Conservation (phyloP, 2,113 vertebrate genomes). For the Thinocorus orbignyianus region DNA sequence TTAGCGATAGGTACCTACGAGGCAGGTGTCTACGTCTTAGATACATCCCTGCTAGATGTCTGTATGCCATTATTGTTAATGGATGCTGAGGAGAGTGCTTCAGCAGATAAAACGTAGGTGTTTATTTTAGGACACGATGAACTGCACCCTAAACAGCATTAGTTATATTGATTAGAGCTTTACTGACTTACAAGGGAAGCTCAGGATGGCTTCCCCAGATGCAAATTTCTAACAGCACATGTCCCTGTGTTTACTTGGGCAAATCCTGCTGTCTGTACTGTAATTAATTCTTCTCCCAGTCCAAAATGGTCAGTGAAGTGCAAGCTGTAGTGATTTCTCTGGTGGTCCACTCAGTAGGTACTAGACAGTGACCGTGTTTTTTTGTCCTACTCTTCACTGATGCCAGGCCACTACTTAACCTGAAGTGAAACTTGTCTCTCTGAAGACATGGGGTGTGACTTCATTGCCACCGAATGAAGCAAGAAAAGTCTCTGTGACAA, state of each 20-base stretch:
- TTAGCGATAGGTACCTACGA: not conserved
- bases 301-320: not conserved
- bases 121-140: constrained; percentile 51
- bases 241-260: constrained; percentile 14
- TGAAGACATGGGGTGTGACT: not conserved
- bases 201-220: constrained; percentile 13
- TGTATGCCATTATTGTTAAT: constrained; percentile 29
- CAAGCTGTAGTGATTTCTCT: not conserved
- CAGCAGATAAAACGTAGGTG: constrained; percentile 22
- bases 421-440: not conserved
- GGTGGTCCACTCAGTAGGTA: not conserved
- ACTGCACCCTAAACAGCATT: constrained; percentile 57
- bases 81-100: not conserved
- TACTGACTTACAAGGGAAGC: constrained; percentile 16
- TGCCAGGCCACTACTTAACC: not conserved
- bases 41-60: not conserved
- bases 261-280: constrained; percentile 34
- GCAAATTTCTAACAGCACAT: not conserved
- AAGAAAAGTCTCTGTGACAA: not conserved
- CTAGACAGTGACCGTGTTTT: not conserved
- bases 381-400: not conserved
- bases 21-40: not conserved
- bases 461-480: fast-evolving
- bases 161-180: constrained; percentile 56
- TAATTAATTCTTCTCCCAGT: not conserved